phyloP scores from a whole-genome alignment of 2,797 vertebrate genomes.

The Ciconia nigra region DNA sequence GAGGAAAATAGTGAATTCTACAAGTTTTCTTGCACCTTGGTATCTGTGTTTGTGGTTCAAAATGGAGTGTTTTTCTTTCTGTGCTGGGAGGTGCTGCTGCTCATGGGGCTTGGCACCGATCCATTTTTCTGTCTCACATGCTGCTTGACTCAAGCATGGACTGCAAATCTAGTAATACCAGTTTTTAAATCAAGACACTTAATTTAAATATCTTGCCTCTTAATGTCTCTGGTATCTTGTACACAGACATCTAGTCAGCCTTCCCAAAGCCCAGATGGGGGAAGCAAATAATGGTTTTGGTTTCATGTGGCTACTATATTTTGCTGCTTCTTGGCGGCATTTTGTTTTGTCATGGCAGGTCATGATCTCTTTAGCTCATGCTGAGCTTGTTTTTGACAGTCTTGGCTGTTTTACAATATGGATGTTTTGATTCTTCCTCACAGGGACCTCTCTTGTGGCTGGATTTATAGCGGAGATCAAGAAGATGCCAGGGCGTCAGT shows the following conservation, averaged over 20 bases:
- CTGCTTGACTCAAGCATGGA: not conserved
- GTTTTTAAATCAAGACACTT: not conserved
- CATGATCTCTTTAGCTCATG: not conserved
- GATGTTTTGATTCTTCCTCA: not conserved
- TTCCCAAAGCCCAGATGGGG: not conserved
- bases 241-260: not conserved
- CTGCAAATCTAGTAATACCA: not conserved
- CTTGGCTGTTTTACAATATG: not conserved
- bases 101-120: not conserved
- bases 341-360: not conserved
- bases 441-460: not conserved
- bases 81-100: not conserved
- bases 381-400: not conserved
- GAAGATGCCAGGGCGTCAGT: not conserved
- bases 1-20: not conserved
- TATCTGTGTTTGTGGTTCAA: not conserved
- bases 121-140: fast-evolving
- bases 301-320: not conserved
- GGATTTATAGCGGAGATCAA: not conserved
- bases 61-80: not conserved
- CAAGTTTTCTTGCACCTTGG: not conserved
- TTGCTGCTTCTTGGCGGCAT: not conserved
- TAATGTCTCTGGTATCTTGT: not conserved
- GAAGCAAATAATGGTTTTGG: not conserved
- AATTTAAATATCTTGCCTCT: not conserved